Base-by-base conservation (phyloP, 2,888 invertebrate genomes). In the Caenorhabditis afra region DNA sequence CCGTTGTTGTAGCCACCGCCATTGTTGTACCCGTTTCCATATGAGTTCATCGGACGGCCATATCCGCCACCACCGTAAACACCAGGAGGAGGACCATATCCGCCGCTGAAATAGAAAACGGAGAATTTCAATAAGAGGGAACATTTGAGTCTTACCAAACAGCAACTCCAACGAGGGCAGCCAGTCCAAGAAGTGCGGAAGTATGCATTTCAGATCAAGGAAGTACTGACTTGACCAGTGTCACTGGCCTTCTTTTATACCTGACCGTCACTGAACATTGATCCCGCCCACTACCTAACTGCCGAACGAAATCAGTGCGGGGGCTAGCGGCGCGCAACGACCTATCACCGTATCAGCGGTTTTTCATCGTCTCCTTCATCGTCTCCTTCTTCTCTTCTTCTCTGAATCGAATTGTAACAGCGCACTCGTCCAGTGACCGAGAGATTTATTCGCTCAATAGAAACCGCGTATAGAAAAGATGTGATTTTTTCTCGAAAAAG, bases 381-480 rank as follows among this genome's bases (percentile, higher is more conserved):
- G n/a, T n/a, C n/a, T n/a, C n/a, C 29, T 3, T 29, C 29, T 7
- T 29, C 29, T 29, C 29, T 29, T 7, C 29, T 29, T 29, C 58
- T 64, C 50, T 50, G 52, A 67, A 49, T 37, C n/a, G 35, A 58
- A 73, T 75, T 75, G 75, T 75, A 67, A 75, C 67, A 75, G 41
- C 58, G 35, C 58, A 29, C 37, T 55, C 59, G 67, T 67, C 61
- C 74, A 66, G 66, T 66, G 73, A 73, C 65, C 73, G 65, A 73
- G 45, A 61, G 61, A 77, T 77, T 77, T 77, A 77, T 77, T 77
- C 77, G 77, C 77, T 77, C 61, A 66, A 70, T 75, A 67, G 75
- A 67, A 70, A 77, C 78, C 78, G 78, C 71, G 78, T 78, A 71
- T 53, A 71, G 62, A 71, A 70, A 50, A 47, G 71, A 71, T 71